Base-by-base conservation (phyloP, 2,888 invertebrate genomes). In the Plebejus argus region DNA sequence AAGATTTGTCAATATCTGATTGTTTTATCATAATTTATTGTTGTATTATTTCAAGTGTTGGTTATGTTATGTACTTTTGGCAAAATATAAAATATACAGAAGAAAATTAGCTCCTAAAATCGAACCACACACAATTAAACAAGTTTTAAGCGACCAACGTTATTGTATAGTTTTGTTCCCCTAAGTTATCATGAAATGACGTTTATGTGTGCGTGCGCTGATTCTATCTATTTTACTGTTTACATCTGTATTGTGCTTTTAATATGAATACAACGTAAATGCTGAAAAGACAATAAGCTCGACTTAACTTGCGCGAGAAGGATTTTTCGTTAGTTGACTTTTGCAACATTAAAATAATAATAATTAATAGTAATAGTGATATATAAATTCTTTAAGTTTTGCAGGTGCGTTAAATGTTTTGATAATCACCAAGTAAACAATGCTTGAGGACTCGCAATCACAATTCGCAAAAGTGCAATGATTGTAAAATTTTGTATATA, bases 211-310 rank as follows among this genome's bases (percentile, higher is more conserved):
- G 53, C 5, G 49, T 53, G 53, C 53, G 18, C 53, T 18, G 3
- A 18, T 53, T 15, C 53, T 53, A 53, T 15, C 53, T 53, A 5
- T 5, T 53, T 18, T 53, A 53, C 53, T 53, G 53, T 53, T 1
- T 53, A 53, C 1, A 53, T 53, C 18, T 53, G 18, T 53, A 53
- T 53, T 53, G 23, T 39, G 28, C 20, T 58, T n/a, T 72, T 28
- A 72, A 23, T 35, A 72, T 35, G 66, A 70, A 28, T 75, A 72
- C 61, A 78, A 76, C 28, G 53, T 53, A 49, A 53, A 74, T 74
- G 74, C 74, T 74, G 74, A 74, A 28, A 74, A 74, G 74, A 74
- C 74, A 74, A 74, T 74, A 74, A 74, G 53, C 74, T 74, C 72
- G 45, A 20, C 20, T 18, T 53, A 10, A 10, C 7, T 74, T 53